Percentiles rank a stretch among this genome's conserved stretches.
These are phyloP conservation scores for Acrobasis repandana DNA, from an alignment of 2,888 invertebrate species.

Conservation along the genomic window DNA sequence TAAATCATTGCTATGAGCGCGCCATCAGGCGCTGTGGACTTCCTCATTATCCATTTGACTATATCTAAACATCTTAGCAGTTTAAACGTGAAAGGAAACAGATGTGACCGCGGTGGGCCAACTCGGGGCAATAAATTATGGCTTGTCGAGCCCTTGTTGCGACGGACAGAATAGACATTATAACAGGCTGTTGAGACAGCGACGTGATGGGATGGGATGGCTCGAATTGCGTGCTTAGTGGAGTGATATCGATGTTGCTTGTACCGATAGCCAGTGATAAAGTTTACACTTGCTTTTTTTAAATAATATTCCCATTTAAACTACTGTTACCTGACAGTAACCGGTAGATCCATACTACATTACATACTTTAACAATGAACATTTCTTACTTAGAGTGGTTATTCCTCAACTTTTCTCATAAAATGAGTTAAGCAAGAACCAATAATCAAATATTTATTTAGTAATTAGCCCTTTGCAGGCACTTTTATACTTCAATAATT, in stretches of 20 bases:
- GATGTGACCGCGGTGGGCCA: slow-evolving; percentile 54
- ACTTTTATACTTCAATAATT: too few relatives aligned
- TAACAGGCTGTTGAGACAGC: slow-evolving; percentile 48
- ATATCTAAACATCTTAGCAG: slow-evolving; percentile 19
- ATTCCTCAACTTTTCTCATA: too few relatives aligned
- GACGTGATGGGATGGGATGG: slow-evolving; percentile 40
- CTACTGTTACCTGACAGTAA: too few relatives aligned
- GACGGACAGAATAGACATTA: slow-evolving; percentile 53
- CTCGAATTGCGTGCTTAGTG: slow-evolving; percentile 12
- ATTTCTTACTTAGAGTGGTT: too few relatives aligned
- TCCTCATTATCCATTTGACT: slow-evolving; percentile 16
- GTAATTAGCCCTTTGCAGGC: too few relatives aligned
- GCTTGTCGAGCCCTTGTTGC: slow-evolving; percentile 60
- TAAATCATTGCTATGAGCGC: slow-evolving; percentile 20
- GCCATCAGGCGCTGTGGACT: slow-evolving; percentile 19
- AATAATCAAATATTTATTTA: too few relatives aligned
- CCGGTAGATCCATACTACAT: too few relatives aligned
- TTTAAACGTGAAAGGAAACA: slow-evolving; percentile 52
- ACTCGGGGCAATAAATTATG: slow-evolving; percentile 60
- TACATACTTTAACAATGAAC: too few relatives aligned
- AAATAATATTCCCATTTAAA: too few relatives aligned
- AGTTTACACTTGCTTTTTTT: too few relatives aligned
- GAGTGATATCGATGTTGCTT: neutral
- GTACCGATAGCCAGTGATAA: neutral
- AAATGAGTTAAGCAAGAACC: too few relatives aligned